These are phyloP conservation scores for Aurelia aurita complex sp. Pacific DNA, from an alignment of 30 jellyfish, hydroid and myxozoan genomes.

Conservation along the genomic window DNA sequence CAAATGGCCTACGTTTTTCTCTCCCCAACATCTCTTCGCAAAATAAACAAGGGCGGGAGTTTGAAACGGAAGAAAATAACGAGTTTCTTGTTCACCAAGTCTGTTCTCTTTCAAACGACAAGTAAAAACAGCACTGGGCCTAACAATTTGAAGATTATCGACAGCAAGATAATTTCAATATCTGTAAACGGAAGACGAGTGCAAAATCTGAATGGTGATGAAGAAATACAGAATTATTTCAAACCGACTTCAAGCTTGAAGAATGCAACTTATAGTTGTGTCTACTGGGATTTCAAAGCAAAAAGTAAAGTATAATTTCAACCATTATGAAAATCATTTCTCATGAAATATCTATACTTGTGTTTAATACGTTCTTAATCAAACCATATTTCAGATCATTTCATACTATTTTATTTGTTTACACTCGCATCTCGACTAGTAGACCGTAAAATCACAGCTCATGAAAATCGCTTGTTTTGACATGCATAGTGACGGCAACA, in stretches of 20 bases:
- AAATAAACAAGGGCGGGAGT: slow-evolving; percentile 14
- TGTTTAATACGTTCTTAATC: too few relatives aligned
- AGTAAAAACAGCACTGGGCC: not conserved
- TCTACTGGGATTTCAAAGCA: slow-evolving; percentile 56
- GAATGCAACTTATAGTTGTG: slow-evolving; percentile 18
- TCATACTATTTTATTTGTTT: too few relatives aligned
- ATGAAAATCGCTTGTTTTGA: too few relatives aligned
- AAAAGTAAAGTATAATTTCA: not conserved
- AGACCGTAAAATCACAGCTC: too few relatives aligned
- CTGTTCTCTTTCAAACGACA: slow-evolving; percentile 14
- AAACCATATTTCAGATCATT: too few relatives aligned
- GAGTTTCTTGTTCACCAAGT: slow-evolving; percentile 17
- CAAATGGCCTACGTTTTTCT: slow-evolving; percentile 17
- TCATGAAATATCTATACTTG: too few relatives aligned
- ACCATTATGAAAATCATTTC: not conserved
- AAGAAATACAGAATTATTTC: slow-evolving; percentile 48
- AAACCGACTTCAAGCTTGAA: slow-evolving; percentile 10
- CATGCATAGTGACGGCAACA: too few relatives aligned
- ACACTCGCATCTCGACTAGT: too few relatives aligned
- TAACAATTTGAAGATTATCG: not conserved
- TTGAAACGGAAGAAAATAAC: slow-evolving; percentile 31
- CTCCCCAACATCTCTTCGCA: slow-evolving; percentile 37
- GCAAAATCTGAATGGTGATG: slow-evolving; percentile 20
- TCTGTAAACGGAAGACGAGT: slow-evolving; percentile 29
- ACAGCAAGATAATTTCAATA: slow-evolving; percentile 22